Percentiles rank a stretch among this genome's conserved stretches.
phyloP scores from a whole-genome alignment of 2,888 invertebrate species.

The Lapara coniferarum region DNA sequence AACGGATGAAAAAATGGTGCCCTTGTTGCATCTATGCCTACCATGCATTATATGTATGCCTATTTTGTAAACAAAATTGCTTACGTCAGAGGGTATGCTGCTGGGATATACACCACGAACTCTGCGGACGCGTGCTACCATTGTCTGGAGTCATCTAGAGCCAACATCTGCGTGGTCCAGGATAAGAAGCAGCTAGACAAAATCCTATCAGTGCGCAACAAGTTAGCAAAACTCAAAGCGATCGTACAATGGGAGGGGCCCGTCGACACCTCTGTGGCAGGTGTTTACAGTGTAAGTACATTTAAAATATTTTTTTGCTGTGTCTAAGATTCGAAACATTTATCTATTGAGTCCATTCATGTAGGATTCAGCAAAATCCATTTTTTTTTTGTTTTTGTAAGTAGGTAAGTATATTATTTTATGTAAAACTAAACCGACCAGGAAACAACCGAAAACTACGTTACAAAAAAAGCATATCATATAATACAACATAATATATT shows the following conservation, averaged over 20 bases:
- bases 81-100: conserved; percentile 87
- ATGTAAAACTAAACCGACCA: no score
- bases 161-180: conserved; percentile 95
- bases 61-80: not conserved
- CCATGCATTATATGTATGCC: no score
- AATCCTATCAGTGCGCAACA: conserved; percentile 87
- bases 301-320: not conserved
- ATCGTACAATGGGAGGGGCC: conserved; percentile 87
- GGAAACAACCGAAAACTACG: no score
- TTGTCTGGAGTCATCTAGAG: conserved; percentile 88
- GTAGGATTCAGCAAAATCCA: no score
- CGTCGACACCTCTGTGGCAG: conserved; percentile 68
- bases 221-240: conserved; percentile 89
- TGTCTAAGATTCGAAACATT: no score
- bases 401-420: no score
- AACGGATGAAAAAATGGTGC: no score
- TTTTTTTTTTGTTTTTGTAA: no score
- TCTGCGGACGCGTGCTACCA: conserved; percentile 93
- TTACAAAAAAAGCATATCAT: no score
- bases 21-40: no score
- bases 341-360: no score
- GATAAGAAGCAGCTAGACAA: conserved; percentile 94
- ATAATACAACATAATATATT: no score
- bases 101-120: conserved; percentile 96
- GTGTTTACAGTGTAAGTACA: conserved; percentile 71